A percentile compares a stretch with the other conserved stretches of the same genome.
Conservation (phyloP, 2,888 invertebrate species). For the Poecilus cupreus region DNA sequence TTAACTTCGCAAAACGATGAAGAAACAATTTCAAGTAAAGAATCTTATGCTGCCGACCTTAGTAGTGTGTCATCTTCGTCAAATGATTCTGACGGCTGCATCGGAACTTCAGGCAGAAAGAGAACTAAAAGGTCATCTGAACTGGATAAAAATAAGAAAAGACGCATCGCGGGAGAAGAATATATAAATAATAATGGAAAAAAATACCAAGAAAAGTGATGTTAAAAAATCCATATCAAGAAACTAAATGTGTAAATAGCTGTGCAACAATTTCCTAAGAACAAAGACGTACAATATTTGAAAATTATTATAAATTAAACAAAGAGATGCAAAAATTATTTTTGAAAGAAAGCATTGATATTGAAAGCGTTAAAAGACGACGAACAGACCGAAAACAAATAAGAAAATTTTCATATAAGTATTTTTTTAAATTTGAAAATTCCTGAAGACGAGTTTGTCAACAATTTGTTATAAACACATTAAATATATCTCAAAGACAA, state of each 20-base stretch:
- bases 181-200: not conserved
- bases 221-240: not conserved
- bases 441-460: not conserved
- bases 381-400: not conserved
- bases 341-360: not conserved
- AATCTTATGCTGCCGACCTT: too few species aligned
- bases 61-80: too few species aligned
- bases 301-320: not conserved
- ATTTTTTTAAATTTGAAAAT: not conserved
- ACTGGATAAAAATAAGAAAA: not conserved
- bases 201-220: not conserved
- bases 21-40: too few species aligned
- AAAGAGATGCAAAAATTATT: not conserved
- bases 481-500: not conserved
- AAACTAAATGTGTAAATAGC: not conserved
- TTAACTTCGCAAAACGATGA: too few species aligned
- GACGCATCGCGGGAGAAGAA: not conserved
- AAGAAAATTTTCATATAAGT: not conserved
- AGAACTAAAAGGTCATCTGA: not conserved
- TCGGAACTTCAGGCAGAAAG: not conserved
- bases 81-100: too few species aligned
- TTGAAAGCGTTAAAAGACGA: not conserved
- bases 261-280: not conserved
- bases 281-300: not conserved
- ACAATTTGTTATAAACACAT: not conserved